Conservation (phyloP, 2,888 invertebrate genomes). For the Rugalucina vietnamica region DNA sequence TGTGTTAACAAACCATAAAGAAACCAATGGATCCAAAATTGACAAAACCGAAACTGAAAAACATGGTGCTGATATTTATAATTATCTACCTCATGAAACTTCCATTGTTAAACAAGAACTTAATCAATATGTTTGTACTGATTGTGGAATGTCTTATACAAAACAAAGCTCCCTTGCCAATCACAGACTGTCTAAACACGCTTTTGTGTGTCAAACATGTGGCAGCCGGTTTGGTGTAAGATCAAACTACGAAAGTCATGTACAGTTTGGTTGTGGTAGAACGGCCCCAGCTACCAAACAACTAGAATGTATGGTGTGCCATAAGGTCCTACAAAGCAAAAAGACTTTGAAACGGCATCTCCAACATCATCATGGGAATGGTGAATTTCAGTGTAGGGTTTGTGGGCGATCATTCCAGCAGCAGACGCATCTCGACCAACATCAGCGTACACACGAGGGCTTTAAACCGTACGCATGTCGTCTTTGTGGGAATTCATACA, state of each 20-base stretch:
- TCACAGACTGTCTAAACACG: slow-evolving; percentile 56
- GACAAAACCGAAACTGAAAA: background rate
- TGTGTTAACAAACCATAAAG: background rate
- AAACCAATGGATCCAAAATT: background rate
- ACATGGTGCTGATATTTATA: background rate
- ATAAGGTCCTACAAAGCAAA: slow-evolving; percentile 50
- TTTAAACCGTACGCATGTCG: slow-evolving; percentile 45
- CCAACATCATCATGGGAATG: slow-evolving; percentile 37
- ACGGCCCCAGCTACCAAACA: background rate
- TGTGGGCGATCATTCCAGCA: slow-evolving; percentile 47
- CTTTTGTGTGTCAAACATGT: slow-evolving; percentile 56
- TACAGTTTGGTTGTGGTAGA: slow-evolving; percentile 45
- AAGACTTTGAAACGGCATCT: slow-evolving; percentile 54
- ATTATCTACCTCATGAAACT: background rate
- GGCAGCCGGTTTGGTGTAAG: slow-evolving; percentile 51
- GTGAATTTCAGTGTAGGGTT: slow-evolving; percentile 39
- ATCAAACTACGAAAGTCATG: slow-evolving; percentile 54
- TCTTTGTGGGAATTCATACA: slow-evolving; percentile 30
- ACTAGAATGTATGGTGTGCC: slow-evolving; percentile 35
- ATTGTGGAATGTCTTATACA: slow-evolving; percentile 55
- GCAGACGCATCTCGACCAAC: slow-evolving; percentile 44
- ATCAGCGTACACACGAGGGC: slow-evolving; percentile 50
- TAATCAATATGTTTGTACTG: slow-evolving; percentile 36
- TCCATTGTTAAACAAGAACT: background rate
- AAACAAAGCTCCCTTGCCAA: slow-evolving; percentile 57